Evolutionary conservation across 92 coral and sea anemone species (phyloP), one percentile per base, ranked within the genome.

Genomic region (Zoanthus sociatus): DNA sequence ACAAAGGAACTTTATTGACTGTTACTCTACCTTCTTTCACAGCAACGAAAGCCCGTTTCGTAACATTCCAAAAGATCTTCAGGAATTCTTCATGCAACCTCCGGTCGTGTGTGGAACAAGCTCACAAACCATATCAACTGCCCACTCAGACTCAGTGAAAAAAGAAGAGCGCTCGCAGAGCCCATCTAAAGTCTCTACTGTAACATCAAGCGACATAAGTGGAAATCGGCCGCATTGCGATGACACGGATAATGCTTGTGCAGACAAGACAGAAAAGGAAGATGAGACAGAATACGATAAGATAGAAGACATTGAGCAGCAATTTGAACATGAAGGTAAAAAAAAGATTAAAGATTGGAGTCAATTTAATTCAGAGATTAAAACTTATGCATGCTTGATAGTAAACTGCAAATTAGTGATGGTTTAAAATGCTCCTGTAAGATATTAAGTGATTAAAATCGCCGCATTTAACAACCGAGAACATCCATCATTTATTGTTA

Each of bases 41-140:
- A 53, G 61, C 47, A 50, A 37, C 68, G 67, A 51, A 16, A 18
- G 53, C 15, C 66, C 64, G n/a, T 77, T 51, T 16, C 54, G 46
- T 33, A 30, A 64, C 61, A 77, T 77, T 51, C 82, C 82, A 77
- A 44, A 77, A 77, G 82, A 77, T 21, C 67, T 77, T 8, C 66
- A 77, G 53, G 82, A 77, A 9, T 77, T 77, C 33, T 77, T 77
- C 46, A 54, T 77, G 46, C 82, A 77, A 30, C 82, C 82, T 30
- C 17, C 68, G 15, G 2, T 17, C 2, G 21, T 31, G 15, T 50
- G 82, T 20, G 47, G 82, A 55, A 51, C 82, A 53, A 74, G 30
- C 37, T 16, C 33, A 53, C 20, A 77, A 17, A 26, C 82, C 30
- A 77, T 31, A 10, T 1, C 64, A 4, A 7, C 10, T 16, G 61